Evolutionary conservation across 2,797 vertebrate genomes (phyloP).

Genomic region (Micropoecilia bifurca): DNA sequence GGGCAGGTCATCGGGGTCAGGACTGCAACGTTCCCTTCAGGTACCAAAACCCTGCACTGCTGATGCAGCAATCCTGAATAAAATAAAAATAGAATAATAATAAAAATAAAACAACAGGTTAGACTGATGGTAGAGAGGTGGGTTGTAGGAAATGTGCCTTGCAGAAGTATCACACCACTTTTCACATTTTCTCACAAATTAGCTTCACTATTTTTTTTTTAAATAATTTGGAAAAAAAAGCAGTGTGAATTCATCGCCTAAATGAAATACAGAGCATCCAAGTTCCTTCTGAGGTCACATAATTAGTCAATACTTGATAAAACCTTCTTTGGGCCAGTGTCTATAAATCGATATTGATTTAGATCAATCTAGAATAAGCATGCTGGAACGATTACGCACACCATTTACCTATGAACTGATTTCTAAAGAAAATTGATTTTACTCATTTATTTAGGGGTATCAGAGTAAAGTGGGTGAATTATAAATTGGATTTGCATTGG

Average conservation of each 20-base stretch:
- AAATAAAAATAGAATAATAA: too few species aligned
- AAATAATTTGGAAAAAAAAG: neutral
- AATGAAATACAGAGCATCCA: neutral
- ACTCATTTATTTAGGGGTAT: neutral
- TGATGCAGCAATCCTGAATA: constrained; percentile 93
- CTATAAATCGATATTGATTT: neutral
- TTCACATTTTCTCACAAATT: neutral
- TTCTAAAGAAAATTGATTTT: neutral
- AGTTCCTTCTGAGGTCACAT: neutral
- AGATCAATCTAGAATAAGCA: neutral
- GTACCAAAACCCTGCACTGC: constrained; percentile 96
- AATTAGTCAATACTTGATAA: neutral
- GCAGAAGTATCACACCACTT: neutral
- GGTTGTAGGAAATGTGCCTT: neutral
- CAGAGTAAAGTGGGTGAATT: neutral
- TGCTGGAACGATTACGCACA: neutral
- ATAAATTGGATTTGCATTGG: neutral
- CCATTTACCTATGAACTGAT: neutral
- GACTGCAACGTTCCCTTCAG: constrained; percentile 96
- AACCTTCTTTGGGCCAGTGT: neutral
- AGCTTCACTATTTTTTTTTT: neutral
- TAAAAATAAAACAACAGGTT: constrained; percentile 20
- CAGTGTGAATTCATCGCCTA: neutral
- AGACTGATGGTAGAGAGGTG: neutral
- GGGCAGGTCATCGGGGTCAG: constrained; percentile 82